A percentile compares a stretch with the other conserved stretches of the same genome.
Evolutionary conservation across 2,797 vertebrate species (phyloP).

Genomic region (Rousettus madagascariensis): DNA sequence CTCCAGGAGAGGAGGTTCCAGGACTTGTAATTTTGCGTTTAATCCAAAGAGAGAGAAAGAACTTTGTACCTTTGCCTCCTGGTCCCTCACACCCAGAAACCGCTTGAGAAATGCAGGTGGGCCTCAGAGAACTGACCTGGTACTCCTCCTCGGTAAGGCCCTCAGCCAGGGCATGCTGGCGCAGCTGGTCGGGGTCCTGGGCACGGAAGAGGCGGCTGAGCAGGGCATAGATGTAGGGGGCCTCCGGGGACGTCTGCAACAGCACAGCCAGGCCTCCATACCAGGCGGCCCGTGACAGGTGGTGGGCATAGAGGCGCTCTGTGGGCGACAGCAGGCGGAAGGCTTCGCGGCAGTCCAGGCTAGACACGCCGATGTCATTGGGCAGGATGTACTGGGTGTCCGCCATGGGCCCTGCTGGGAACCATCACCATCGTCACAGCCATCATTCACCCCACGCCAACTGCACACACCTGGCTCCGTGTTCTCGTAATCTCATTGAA

Average conservation of each 20-base stretch:
- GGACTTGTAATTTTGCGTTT: not conserved
- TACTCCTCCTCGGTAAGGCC: slow-evolving; percentile 92
- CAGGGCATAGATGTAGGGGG: slow-evolving; percentile 91
- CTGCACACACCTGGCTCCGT: not conserved
- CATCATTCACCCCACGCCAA: not conserved
- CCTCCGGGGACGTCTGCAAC: slow-evolving; percentile 94
- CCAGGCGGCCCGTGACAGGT: slow-evolving; percentile 92
- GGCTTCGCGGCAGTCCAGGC: slow-evolving; percentile 91
- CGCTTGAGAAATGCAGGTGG: not conserved
- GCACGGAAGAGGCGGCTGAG: slow-evolving; percentile 91
- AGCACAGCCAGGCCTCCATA: slow-evolving; percentile 93
- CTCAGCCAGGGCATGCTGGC: slow-evolving; percentile 84
- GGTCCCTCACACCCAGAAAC: not conserved
- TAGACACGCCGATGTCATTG: slow-evolving; percentile 91
- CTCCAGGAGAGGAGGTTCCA: not conserved
- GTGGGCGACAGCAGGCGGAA: slow-evolving; percentile 90
- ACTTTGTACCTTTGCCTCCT: not conserved
- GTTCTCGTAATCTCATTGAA: not conserved
- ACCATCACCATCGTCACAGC: not conserved
- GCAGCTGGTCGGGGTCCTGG: slow-evolving; percentile 88
- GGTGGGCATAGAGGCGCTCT: slow-evolving; percentile 93
- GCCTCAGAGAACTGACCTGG: slow-evolving; percentile 84
- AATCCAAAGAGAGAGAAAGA: not conserved
- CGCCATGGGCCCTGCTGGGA: slow-evolving; percentile 85
- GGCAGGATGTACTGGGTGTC: slow-evolving; percentile 95